These are phyloP conservation scores for Tachina lurida DNA, from an alignment of 2,888 invertebrate species.

Conservation along the genomic window DNA sequence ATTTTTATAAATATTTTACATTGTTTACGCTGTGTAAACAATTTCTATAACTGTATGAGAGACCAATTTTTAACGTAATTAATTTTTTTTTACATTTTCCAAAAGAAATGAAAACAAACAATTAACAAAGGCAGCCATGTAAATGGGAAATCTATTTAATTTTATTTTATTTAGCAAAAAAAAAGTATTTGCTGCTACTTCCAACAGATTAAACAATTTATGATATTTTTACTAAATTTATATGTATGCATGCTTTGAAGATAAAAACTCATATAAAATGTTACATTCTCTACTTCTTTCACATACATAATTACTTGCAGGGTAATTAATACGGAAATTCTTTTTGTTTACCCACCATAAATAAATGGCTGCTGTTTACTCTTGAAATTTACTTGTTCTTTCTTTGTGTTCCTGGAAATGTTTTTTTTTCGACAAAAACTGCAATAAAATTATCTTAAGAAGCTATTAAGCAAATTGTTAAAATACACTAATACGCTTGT, in stretches of 20 bases:
- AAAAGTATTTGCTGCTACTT: not conserved
- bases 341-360: slow-evolving; percentile 21
- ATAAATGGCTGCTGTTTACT: not conserved
- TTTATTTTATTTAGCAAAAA: not conserved
- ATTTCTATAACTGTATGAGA: not conserved
- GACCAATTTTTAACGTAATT: no score
- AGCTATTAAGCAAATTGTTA: slow-evolving; percentile 68
- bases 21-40: not conserved
- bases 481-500: slow-evolving; percentile 39
- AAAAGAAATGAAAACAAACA: not conserved
- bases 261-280: not conserved
- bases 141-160: not conserved
- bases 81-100: no score
- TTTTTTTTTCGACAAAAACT: slow-evolving; percentile 1
- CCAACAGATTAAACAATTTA: not conserved
- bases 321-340: slow-evolving; percentile 47
- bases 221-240: not conserved
- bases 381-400: slow-evolving; percentile 15
- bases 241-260: not conserved
- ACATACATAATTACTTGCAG: slow-evolving; percentile 21
- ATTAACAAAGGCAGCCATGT: not conserved
- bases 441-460: slow-evolving; percentile 60
- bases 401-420: slow-evolving; percentile 29
- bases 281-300: slow-evolving; percentile 27
- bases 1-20: no score